Evolutionary conservation across 2,797 vertebrate genomes (phyloP), one percentile per base, ranked within the genome.

Genomic region (Sparidentex hasta): DNA sequence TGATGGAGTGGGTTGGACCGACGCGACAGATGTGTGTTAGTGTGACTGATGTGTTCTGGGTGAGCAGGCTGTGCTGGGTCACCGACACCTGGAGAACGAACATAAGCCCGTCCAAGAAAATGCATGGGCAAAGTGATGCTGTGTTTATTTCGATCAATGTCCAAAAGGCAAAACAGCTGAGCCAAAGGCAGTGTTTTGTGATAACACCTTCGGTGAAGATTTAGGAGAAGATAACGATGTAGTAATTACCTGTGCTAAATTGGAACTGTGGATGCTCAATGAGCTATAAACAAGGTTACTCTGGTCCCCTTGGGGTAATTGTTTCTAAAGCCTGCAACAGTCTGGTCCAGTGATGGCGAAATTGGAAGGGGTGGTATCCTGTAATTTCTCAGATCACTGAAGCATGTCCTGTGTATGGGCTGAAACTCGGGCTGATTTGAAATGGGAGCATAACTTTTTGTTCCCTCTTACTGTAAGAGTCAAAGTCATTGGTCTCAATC

Each of bases 331-430:
- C 78, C 89, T 80, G 86, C 84, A 93, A 90, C 87, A 88, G 91
- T 78, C 88, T 84, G 90, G 90, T 87, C 91, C 91, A 80, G 87
- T 82, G 88, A 90, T 86, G 90, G 90, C 55, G 69, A 91, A 93
- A 94, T 92, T 91, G 91, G 88, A 94, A 91, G 79, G 91, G 88
- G 91, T 86, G 88, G 84, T 90, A 92, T 93, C 90, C 92, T 89
- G 92, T 92, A 88, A 94, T 95, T 93, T 95, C 87, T 91, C 93
- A 93, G 92, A 87, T 83, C 94, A 90, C 50, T 92, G 93, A 93
- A 95, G 93, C 94, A 55, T 88, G 83, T 69, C 87, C 72, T 78
- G 71, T 88, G 90, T 85, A 87, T 85, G 82, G 87, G 85, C 91
- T 87, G 76, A 88, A 90, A 89, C 85, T 83, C 71, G 11, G 75